These are phyloP conservation scores for Conomelus anceps DNA, from an alignment of 2,888 invertebrate genomes.

Conservation along the genomic window DNA sequence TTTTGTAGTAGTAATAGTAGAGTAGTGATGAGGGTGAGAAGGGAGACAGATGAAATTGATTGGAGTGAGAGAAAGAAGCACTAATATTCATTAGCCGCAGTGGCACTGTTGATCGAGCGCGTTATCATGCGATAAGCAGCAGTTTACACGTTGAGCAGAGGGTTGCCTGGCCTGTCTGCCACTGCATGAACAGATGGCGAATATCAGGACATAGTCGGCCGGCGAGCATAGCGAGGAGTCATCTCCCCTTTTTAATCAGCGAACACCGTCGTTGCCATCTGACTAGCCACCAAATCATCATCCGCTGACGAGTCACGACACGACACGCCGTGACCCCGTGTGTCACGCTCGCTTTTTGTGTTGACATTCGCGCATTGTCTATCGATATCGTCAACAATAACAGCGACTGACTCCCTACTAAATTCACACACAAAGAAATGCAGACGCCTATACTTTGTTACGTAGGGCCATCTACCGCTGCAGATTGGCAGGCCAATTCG, in stretches of 20 bases:
- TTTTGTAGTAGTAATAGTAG: too few relatives aligned
- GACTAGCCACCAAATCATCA: background rate
- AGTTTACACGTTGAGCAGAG: background rate
- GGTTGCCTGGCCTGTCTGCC: background rate
- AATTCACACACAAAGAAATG: background rate
- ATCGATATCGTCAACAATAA: background rate
- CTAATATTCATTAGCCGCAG: background rate
- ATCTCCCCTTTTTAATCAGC: slow-evolving; percentile 9
- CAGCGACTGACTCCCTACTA: background rate
- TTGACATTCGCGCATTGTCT: background rate
- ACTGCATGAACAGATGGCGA: background rate
- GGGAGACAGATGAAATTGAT: background rate
- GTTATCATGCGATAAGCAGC: background rate
- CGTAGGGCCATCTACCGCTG: background rate
- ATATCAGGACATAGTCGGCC: too few relatives aligned
- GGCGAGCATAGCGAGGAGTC: background rate
- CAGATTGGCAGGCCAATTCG: background rate
- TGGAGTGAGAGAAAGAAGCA: background rate
- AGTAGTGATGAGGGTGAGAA: background rate
- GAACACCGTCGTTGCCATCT: background rate
- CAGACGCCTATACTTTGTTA: background rate
- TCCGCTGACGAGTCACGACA: background rate
- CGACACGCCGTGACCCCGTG: background rate
- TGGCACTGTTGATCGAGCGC: background rate
- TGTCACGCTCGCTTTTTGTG: background rate